Evolutionary conservation across 2,113 vertebrate genomes (phyloP), one percentile per base, ranked within the genome.

Genomic region (Dunckerocampus dactyliophorus): DNA sequence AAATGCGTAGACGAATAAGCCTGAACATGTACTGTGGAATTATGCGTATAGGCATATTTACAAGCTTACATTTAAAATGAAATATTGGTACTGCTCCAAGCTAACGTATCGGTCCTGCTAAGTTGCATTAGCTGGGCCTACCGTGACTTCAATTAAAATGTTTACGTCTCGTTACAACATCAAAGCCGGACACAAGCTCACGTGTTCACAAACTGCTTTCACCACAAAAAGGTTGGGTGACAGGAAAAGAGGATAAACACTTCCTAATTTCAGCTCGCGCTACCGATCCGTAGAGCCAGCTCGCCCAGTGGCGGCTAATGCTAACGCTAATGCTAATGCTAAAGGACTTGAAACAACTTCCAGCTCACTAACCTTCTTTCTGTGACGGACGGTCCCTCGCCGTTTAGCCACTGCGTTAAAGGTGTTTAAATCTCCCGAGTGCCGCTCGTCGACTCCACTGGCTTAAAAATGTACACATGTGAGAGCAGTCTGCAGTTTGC

Each of bases 271-370:
- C n/a, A 64, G 52, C 64, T 34, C 47, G 42, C 54, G 46, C 45
- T 55, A 12, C 20, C 46, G 43, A 47, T 64, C 56, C 56, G 65
- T 42, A 43, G 39, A 14, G 39, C 39, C 4, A 43, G 39, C 70
- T 48, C 21, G 52, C 39, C 5, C 7, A 74, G 72, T 82, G 81
- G 69, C 56, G 45, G 67, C 68, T 74, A 72, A 62, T 10, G 64
- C 62, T 69, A 59, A 48, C 5, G 24, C 24, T 28, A 28, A 28
- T 28, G 31, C 39, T 43, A 43, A 34, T 34, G 31, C 31, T 14
- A 43, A 14, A 20, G 28, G 17, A 63, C 46, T 10, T 45, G 50
- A 31, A 67, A 69, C 47, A 66, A 72, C 68, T 71, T 64, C n/a
- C 65, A 51, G 56, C 76, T 62, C 31, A n/a, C 62, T 48, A 51